Evolutionary conservation across 2,888 invertebrate genomes (phyloP), one percentile per base, ranked within the genome.

Genomic region (Lomographa bimaculata): DNA sequence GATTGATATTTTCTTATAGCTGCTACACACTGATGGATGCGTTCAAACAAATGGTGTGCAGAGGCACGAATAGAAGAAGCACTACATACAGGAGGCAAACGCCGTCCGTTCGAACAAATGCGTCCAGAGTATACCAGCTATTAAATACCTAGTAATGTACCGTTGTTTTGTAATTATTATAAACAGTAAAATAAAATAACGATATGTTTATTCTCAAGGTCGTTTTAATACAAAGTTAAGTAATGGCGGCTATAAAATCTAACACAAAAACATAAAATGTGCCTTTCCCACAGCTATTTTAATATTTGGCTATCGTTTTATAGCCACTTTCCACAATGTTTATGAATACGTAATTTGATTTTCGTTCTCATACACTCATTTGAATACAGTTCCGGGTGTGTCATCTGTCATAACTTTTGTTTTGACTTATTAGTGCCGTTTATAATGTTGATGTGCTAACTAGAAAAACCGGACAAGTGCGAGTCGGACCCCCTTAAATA

Each of bases 231-330:
- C 6, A 26, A 12, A 3, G 40, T 41, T 35, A 37, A 10, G 19
- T 24, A 35, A 40, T 24, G n/a, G n/a, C n/a, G n/a, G n/a, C 33
- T 30, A 19, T 12, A 50, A 53, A 46, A 38, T 35, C 54, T 32
- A 3, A 14, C 4, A 38, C 19, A 48, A 38, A 48, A 37, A 45
- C 47, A 47, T 41, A 41, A 33, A 41, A 16, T 23, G 18, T 14
- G 19, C 35, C 37, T 46, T 53, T 51, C 51, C 47, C 51, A 54
- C 47, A 24, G 43, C 39, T 32, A n/a, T 33, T 50, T 44, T 47
- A 37, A 38, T 33, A 40, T 51, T 43, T 43, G 47, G 33, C 36
- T 34, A 36, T 44, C 29, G 23, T 47, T 46, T 46, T 51, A 51
- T 46, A 16, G 36, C 28, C 36, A 45, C 49, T 47, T 49, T 47